These are phyloP conservation scores for Monopterus albus DNA, from an alignment of 2,113 vertebrate species.

Conservation along the genomic window DNA sequence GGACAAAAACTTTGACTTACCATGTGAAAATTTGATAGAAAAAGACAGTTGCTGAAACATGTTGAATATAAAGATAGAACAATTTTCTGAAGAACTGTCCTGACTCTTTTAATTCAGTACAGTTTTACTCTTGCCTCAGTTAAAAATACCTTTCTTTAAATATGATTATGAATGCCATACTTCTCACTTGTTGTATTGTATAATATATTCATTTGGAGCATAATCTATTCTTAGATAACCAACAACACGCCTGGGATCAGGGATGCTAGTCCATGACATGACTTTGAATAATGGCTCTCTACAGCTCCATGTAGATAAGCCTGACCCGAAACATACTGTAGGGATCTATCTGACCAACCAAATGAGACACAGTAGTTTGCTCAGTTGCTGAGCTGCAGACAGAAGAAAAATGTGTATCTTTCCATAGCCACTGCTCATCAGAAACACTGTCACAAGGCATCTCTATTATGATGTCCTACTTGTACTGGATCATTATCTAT, in stretches of 20 bases:
- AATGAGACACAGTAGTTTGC: slow-evolving; percentile 62
- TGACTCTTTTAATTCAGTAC: not conserved
- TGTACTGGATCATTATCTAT: not conserved
- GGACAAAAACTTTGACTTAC: not conserved
- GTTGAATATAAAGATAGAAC: not conserved
- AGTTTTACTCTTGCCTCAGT: not conserved
- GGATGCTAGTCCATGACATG: slow-evolving; percentile 31
- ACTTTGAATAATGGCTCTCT: slow-evolving; percentile 67
- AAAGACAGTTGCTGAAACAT: not conserved
- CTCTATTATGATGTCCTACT: slow-evolving; percentile 35
- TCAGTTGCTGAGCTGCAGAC: slow-evolving; percentile 54
- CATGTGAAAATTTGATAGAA: not conserved
- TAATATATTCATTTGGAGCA: slow-evolving; percentile 26
- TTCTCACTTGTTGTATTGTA: not conserved
- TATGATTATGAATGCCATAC: not conserved
- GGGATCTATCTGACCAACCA: slow-evolving; percentile 63
- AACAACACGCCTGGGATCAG: slow-evolving; percentile 37
- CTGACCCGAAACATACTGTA: slow-evolving; percentile 41
- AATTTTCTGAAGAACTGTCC: not conserved
- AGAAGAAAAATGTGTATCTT: slow-evolving; percentile 52
- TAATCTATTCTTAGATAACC: slow-evolving; percentile 47
- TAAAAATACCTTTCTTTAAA: not conserved
- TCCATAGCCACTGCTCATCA: slow-evolving; percentile 9
- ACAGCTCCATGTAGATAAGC: slow-evolving; percentile 56
- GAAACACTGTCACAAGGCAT: not conserved